These are phyloP conservation scores for Epiperipatus broadwayi DNA, from an alignment of 2,888 invertebrate genomes.

Conservation along the genomic window DNA sequence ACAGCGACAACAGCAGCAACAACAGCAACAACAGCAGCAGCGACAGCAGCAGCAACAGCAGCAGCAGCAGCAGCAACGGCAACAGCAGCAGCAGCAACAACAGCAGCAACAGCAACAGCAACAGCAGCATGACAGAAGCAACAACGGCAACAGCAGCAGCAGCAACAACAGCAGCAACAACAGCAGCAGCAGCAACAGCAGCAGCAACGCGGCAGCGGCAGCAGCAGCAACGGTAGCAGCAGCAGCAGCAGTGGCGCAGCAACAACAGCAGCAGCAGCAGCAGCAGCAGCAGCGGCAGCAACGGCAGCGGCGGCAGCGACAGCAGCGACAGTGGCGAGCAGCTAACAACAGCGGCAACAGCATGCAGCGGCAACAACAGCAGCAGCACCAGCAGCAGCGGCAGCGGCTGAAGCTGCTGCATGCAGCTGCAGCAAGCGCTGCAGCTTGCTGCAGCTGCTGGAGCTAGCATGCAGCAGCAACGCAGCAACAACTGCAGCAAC, in stretches of 20 bases:
- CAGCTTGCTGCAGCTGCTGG: too few relatives aligned
- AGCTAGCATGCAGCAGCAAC: too few relatives aligned
- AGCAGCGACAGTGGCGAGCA: not conserved
- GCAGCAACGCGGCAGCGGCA: too few relatives aligned
- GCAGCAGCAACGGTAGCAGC: not conserved
- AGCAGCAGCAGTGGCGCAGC: too few relatives aligned
- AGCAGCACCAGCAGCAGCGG: not conserved
- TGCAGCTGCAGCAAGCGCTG: not conserved
- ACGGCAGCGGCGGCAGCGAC: not conserved
- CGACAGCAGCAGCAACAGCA: constrained; percentile 3
- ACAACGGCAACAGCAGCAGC: not conserved
- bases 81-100: constrained; percentile 3
- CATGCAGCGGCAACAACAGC: too few relatives aligned
- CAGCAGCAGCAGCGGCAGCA: not conserved
- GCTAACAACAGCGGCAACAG: not conserved
- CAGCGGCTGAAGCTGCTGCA: not conserved
- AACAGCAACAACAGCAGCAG: constrained; percentile 3
- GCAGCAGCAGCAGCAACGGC: constrained; percentile 3
- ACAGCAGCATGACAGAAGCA: not conserved
- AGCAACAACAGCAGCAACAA: not conserved
- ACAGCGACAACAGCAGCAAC: constrained; percentile 3
- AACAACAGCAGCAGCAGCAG: too few relatives aligned
- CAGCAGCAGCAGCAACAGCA: not conserved
- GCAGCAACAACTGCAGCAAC: not conserved
- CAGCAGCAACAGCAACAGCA: constrained; percentile 3